Base-by-base conservation (phyloP, 2,888 invertebrate genomes). In the Heliconius cydno region DNA sequence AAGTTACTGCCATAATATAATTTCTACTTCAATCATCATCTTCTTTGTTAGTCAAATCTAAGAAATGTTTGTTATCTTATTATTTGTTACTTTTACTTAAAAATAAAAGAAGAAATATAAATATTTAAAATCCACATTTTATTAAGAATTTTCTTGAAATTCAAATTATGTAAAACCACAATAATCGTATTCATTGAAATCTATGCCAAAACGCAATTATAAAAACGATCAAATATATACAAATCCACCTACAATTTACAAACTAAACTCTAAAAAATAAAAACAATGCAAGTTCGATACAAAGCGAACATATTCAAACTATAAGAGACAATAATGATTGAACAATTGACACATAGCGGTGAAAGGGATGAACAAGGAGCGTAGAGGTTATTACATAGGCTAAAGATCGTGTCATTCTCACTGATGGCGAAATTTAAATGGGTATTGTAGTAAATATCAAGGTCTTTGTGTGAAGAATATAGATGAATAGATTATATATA, bases 341-440 rank as follows among this genome's bases (percentile, higher is more conserved):
- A 79, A 88, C 91, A 91, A 92, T 93, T 90, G 92, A 92, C 91
- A 92, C 90, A 87, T 89, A 82, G 90, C 92, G 92, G 94, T 94
- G 94, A 94, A 94, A 93, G 94, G 94, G 93, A 92, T 93, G 92
- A 86, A 86, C 87, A 74, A 46, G 65, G 78, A 80, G 70, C 85
- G 89, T 90, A 89, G 91, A 90, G 81, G 85, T 76, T 77, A 81
- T 78, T 77, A 84, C 71, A 77, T 81, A 86, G 90, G 81, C 85
- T 86, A 92, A 94, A 94, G 91, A 94, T 92, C 93, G 90, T 91
- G 92, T 93, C 92, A 92, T 92, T 92, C 92, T 91, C 93, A 92
- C 88, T 89, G 88, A 80, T 94, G 92, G 86, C 88, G 93, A 92
- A 94, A 94, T 83, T 79, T 80, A 76, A 82, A 65, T 65, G 63